These are phyloP conservation scores for Peromyscus nudipes DNA, from an alignment of 2,797 vertebrate genomes.

Conservation along the genomic window DNA sequence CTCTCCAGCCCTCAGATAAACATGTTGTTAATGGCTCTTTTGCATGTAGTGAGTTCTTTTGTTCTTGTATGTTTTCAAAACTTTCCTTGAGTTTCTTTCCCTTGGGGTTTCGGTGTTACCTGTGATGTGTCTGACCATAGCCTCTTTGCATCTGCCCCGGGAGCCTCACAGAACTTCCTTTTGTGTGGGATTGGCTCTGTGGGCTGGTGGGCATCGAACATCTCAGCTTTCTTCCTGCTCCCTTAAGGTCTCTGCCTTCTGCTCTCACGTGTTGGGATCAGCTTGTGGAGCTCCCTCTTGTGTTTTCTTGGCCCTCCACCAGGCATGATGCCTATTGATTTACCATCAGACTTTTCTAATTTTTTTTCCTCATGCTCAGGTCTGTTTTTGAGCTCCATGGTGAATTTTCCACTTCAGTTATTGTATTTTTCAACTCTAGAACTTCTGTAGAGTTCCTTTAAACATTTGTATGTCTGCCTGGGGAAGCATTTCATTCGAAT, in stretches of 20 bases:
- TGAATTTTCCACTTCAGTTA: neutral
- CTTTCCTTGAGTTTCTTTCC: neutral
- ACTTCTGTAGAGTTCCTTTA: neutral
- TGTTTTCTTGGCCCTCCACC: neutral
- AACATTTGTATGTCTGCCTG: neutral
- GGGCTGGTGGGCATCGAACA: neutral
- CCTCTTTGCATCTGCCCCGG: neutral
- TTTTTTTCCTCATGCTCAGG: neutral
- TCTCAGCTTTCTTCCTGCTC: neutral
- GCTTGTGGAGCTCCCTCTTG: too few species aligned
- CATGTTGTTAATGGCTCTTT: neutral
- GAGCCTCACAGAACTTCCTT: neutral
- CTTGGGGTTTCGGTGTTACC: neutral
- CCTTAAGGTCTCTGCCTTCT: neutral
- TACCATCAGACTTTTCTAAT: neutral
- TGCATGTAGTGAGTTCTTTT: neutral
- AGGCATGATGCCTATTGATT: neutral
- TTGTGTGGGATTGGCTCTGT: neutral
- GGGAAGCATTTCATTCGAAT: neutral
- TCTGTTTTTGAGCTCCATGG: neutral
- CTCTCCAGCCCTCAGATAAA: too few species aligned
- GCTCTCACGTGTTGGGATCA: neutral
- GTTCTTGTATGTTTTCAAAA: neutral
- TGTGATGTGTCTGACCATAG: neutral
- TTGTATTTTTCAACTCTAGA: neutral